phyloP scores from a whole-genome alignment of 2,888 invertebrate genomes.

The Phragmatobia fuliginosa region DNA sequence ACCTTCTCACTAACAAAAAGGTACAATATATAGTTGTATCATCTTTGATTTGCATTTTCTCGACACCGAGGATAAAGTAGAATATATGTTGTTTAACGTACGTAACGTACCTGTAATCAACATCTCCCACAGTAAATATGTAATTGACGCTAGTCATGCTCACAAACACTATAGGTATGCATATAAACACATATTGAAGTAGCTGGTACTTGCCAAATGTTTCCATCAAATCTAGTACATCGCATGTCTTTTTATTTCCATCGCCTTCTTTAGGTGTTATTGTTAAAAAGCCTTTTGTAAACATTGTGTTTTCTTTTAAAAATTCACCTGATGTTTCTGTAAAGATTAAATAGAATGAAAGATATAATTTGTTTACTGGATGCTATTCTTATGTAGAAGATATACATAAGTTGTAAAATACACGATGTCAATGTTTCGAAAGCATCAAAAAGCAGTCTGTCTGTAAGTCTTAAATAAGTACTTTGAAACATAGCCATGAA shows the following conservation, averaged over 20 bases:
- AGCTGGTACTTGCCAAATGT: constrained; percentile 79
- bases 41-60: too few species aligned
- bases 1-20: too few species aligned
- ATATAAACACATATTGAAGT: constrained; percentile 64
- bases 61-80: not conserved
- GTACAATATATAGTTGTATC: too few species aligned
- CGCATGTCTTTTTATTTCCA: constrained; percentile 24
- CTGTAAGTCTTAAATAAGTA: too few species aligned
- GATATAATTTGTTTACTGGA: too few species aligned
- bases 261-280: not conserved
- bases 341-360: not conserved
- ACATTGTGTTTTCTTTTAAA: not conserved
- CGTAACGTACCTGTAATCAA: constrained; percentile 70
- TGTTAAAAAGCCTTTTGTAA: not conserved
- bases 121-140: constrained; percentile 71
- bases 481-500: too few species aligned
- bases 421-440: too few species aligned
- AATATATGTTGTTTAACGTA: too few species aligned
- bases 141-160: constrained; percentile 75
- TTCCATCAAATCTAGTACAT: constrained; percentile 64
- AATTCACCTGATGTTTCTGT: not conserved
- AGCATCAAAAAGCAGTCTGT: too few species aligned
- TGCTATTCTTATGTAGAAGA: too few species aligned
- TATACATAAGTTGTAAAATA: too few species aligned
- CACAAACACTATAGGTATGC: constrained; percentile 64